phyloP scores from a whole-genome alignment of 2,888 invertebrate genomes.

The Drosophila leonis region DNA sequence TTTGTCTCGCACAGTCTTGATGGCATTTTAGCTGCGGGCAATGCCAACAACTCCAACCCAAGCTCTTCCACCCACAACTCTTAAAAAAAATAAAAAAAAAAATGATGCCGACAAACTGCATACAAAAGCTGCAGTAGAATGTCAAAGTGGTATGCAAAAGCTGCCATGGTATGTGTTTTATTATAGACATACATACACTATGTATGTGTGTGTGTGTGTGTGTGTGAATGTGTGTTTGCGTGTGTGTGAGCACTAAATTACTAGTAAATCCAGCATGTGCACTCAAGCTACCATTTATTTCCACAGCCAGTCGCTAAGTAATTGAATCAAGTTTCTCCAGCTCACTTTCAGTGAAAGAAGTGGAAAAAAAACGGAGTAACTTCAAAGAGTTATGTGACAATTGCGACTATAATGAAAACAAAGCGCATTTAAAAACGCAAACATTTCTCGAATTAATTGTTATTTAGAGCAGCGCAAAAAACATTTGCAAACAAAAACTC shows the following conservation, averaged over 20 bases:
- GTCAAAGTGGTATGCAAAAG: constrained; percentile 54
- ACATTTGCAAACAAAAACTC: neutral
- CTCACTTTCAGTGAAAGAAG: constrained; percentile 25
- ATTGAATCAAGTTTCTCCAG: constrained; percentile 53
- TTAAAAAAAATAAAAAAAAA: constrained; percentile 11
- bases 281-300: constrained; percentile 63
- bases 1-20: constrained; percentile 47
- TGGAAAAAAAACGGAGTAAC: neutral
- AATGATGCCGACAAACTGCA: constrained; percentile 41
- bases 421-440: neutral
- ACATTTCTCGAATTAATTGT: constrained; percentile 4
- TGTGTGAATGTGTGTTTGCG: constrained; percentile 4
- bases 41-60: constrained; percentile 7
- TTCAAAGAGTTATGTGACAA: constrained; percentile 33
- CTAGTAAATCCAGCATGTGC: constrained; percentile 64
- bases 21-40: constrained; percentile 48
- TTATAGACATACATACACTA: neutral
- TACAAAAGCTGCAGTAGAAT: constrained; percentile 54
- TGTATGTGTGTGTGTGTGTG: neutral
- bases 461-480: constrained; percentile 2
- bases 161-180: constrained; percentile 20
- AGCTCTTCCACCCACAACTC: constrained; percentile 10
- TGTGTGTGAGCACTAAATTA: constrained; percentile 56
- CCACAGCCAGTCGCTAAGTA: constrained; percentile 57
- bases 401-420: neutral